Conservation (phyloP, 2,797 vertebrate genomes). For the Ctenosaura bakeri region DNA sequence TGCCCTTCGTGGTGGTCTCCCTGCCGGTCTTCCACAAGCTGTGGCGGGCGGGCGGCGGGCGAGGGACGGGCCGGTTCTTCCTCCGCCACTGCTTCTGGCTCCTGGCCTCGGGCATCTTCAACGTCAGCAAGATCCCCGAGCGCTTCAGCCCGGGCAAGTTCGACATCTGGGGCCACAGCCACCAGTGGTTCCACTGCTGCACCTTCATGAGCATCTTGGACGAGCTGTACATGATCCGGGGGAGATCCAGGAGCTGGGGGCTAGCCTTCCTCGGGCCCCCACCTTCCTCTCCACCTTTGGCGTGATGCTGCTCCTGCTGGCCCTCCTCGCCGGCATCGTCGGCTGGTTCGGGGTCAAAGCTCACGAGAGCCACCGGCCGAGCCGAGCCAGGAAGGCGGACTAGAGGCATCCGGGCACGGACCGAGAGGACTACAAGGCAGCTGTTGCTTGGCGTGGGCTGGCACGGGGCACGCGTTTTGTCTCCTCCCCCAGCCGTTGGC, state of each 20-base stretch:
- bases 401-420: neutral
- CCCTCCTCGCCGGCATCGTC: neutral
- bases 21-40: conserved; percentile 85
- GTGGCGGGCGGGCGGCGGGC: conserved; percentile 61
- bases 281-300: conserved; percentile 83
- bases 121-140: conserved; percentile 86
- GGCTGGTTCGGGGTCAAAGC: neutral
- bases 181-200: conserved; percentile 88
- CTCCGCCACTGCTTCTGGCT: conserved; percentile 86
- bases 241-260: conserved; percentile 79
- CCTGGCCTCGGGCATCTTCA: conserved; percentile 83
- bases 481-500: too few relatives aligned
- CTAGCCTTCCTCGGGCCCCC: conserved; percentile 41
- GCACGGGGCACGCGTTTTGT: neutral
- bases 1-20: conserved; percentile 84
- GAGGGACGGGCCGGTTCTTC: conserved; percentile 75
- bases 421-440: too few relatives aligned
- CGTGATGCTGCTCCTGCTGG: conserved; percentile 80
- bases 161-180: conserved; percentile 87
- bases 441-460: neutral
- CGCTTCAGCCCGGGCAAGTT: conserved; percentile 82
- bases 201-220: conserved; percentile 87
- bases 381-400: neutral
- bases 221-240: conserved; percentile 86
- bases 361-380: conserved; percentile 16